Evolutionary conservation across 2,797 vertebrate species (phyloP).

Genomic region (Iguana delicatissima): DNA sequence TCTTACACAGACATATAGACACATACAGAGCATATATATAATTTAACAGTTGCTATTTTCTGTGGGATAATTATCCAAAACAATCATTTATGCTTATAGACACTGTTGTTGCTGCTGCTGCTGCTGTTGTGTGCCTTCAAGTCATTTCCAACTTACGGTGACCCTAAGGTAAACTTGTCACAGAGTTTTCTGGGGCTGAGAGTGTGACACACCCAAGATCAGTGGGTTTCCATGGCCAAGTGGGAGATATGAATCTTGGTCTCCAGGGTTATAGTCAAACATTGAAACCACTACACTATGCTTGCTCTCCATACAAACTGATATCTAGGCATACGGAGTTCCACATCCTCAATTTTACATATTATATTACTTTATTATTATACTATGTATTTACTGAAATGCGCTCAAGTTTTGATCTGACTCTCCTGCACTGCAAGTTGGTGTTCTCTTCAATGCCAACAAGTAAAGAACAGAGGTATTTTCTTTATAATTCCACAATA

Average conservation of each 20-base stretch:
- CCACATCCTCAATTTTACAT: constrained; percentile 28
- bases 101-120: too few relatives aligned
- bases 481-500: neutral
- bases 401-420: neutral
- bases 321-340: too few relatives aligned
- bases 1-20: neutral
- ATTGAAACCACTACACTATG: too few relatives aligned
- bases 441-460: constrained; percentile 1
- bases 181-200: too few relatives aligned
- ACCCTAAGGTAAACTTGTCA: too few relatives aligned
- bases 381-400: constrained; percentile 58
- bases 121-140: too few relatives aligned
- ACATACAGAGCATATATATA: too few relatives aligned
- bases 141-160: too few relatives aligned
- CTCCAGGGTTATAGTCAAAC: too few relatives aligned
- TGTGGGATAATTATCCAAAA: constrained; percentile 42
- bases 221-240: too few relatives aligned
- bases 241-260: too few relatives aligned
- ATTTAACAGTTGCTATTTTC: constrained; percentile 61
- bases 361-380: constrained; percentile 52
- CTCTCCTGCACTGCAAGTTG: neutral
- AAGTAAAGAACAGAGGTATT: neutral
- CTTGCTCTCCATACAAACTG: neutral
- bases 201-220: too few relatives aligned
- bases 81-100: constrained; percentile 48